A percentile compares a stretch with the other conserved stretches of the same genome.
phyloP scores from a whole-genome alignment of 2,888 invertebrate genomes.

The Sabellastarte sp. region DNA sequence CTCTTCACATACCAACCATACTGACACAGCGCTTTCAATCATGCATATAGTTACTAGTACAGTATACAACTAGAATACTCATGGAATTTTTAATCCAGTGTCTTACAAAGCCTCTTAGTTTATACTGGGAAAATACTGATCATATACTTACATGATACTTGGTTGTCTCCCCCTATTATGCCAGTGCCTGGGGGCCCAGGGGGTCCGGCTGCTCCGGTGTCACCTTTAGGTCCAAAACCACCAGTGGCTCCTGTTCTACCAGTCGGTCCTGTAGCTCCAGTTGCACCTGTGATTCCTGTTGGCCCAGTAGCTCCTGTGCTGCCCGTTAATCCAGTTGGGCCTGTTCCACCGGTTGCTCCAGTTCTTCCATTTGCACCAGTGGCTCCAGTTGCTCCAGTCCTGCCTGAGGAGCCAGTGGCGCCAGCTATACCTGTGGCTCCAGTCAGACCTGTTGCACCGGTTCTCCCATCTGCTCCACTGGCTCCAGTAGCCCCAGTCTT shows the following conservation, averaged over 20 bases:
- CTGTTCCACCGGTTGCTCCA: neutral
- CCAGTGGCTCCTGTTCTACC: neutral
- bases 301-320: neutral
- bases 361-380: neutral
- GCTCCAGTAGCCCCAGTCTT: constrained; percentile 22
- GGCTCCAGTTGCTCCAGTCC: neutral
- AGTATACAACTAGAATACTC: too few species aligned
- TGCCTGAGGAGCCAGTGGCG: constrained; percentile 7
- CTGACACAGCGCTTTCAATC: too few species aligned
- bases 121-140: too few species aligned
- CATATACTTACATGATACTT: too few species aligned
- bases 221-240: neutral
- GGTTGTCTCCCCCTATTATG: too few species aligned
- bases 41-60: too few species aligned
- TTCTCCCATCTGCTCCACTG: constrained; percentile 17
- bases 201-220: neutral
- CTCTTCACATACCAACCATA: too few species aligned
- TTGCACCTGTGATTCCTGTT: neutral
- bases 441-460: constrained; percentile 10
- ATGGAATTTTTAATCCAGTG: too few species aligned
- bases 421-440: constrained; percentile 15
- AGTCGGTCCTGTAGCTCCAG: neutral
- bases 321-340: neutral
- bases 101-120: too few species aligned
- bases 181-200: neutral